These are phyloP conservation scores for Lasioglossum morio DNA, from an alignment of 2,888 invertebrate genomes.

Conservation along the genomic window DNA sequence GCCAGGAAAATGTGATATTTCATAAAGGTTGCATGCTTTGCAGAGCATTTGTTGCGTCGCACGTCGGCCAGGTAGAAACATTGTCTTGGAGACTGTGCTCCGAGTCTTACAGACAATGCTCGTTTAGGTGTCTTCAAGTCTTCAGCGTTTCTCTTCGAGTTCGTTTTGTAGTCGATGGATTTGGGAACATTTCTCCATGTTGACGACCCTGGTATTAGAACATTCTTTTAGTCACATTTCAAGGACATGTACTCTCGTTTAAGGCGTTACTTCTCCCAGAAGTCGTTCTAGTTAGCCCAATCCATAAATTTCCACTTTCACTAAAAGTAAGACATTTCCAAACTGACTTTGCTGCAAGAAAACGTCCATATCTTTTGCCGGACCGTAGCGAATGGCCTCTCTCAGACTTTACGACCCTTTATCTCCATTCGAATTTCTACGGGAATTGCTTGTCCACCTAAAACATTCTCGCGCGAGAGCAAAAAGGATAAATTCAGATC, in stretches of 20 bases:
- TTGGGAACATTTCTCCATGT: not conserved
- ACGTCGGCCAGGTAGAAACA: not conserved
- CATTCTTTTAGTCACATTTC: too few relatives aligned
- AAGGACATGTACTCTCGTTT: too few relatives aligned
- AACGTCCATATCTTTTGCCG: not conserved
- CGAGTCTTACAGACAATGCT: not conserved
- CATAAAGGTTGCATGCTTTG: not conserved
- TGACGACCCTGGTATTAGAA: too few relatives aligned
- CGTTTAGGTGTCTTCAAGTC: not conserved
- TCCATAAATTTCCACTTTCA: not conserved
- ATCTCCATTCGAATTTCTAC: not conserved
- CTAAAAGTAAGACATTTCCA: not conserved
- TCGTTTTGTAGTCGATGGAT: not conserved
- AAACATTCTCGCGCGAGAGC: not conserved
- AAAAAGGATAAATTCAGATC: constrained; percentile 5
- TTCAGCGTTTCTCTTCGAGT: not conserved
- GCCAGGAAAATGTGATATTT: not conserved
- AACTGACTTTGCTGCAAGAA: not conserved
- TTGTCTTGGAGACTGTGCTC: not conserved
- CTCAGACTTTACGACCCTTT: not conserved
- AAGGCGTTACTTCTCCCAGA: too few relatives aligned
- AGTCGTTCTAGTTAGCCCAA: not conserved
- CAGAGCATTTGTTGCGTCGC: not conserved
- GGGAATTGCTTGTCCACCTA: not conserved
- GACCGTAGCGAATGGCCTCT: not conserved